Conservation (phyloP, 2,113 vertebrate species). For the Actinemys pallida region DNA sequence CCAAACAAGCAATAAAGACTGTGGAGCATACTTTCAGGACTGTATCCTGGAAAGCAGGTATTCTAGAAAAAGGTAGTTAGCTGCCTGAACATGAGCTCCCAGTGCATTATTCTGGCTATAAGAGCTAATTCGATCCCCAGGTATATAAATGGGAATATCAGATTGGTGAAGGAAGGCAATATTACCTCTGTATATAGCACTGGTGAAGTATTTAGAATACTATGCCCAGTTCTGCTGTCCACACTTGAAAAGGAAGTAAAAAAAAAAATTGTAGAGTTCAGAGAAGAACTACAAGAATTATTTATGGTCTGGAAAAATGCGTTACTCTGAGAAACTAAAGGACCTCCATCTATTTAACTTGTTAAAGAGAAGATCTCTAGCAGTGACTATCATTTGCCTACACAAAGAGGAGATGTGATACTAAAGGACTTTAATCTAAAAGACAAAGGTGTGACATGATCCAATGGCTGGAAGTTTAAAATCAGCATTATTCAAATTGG, state of each 20-base stretch:
- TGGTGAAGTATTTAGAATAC: neutral
- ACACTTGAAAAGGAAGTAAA: neutral
- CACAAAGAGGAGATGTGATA: neutral
- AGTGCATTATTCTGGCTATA: neutral
- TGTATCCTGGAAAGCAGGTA: neutral
- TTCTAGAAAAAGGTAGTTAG: neutral
- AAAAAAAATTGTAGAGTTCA: neutral
- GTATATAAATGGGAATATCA: neutral
- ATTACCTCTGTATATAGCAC: neutral
- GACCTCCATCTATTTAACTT: neutral
- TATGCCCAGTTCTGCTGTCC: neutral
- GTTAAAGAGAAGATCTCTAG: neutral
- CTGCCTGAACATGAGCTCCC: neutral
- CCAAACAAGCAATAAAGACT: neutral
- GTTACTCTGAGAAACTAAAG: neutral
- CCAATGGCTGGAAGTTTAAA: neutral
- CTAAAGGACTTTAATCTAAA: neutral
- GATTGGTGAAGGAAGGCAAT: neutral
- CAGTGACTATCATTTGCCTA: neutral
- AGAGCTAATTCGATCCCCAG: neutral
- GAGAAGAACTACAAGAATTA: neutral
- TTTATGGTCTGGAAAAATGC: neutral
- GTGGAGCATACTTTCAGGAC: neutral
- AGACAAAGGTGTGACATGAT: neutral
- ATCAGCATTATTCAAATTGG: neutral